Percentiles rank a stretch among this genome's conserved stretches.
Evolutionary conservation across 2,797 vertebrate genomes (phyloP).

Genomic region (Anabas testudineus): DNA sequence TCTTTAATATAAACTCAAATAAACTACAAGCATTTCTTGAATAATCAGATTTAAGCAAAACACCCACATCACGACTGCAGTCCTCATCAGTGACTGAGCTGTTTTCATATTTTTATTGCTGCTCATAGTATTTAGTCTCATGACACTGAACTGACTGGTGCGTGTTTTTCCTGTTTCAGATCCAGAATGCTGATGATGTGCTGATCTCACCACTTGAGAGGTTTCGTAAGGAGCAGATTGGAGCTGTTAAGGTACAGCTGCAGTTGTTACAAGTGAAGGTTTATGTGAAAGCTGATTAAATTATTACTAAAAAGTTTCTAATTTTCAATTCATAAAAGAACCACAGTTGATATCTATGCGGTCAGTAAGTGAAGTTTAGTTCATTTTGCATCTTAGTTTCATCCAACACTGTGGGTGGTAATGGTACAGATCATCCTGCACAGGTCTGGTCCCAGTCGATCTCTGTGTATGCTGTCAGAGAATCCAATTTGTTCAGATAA

Average conservation of each 20-base stretch:
- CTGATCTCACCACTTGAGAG: constrained; percentile 96
- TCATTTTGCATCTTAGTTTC: not conserved
- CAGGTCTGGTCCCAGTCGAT: constrained; percentile 12
- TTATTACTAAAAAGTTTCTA: constrained; percentile 1
- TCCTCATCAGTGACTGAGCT: not conserved
- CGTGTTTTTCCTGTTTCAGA: constrained; percentile 79
- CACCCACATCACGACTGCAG: not conserved
- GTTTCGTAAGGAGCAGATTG: constrained; percentile 98
- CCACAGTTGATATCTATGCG: not conserved
- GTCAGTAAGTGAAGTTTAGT: not conserved
- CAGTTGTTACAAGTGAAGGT: not conserved
- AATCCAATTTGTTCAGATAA: constrained; percentile 55
- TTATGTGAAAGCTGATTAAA: not conserved
- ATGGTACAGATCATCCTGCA: constrained; percentile 16
- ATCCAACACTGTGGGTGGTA: constrained; percentile 18
- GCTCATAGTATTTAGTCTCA: constrained; percentile 13
- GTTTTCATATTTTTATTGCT: constrained; percentile 2
- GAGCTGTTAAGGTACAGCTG: constrained; percentile 92
- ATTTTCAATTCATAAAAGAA: not conserved
- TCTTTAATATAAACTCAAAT: constrained; percentile 2
- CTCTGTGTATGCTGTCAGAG: constrained; percentile 44
- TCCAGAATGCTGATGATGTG: constrained; percentile 97
- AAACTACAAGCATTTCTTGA: not conserved
- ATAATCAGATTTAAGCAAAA: not conserved
- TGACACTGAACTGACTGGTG: constrained; percentile 23